These are phyloP conservation scores for Lamproptera curius DNA, from an alignment of 2,888 invertebrate species.

Conservation along the genomic window DNA sequence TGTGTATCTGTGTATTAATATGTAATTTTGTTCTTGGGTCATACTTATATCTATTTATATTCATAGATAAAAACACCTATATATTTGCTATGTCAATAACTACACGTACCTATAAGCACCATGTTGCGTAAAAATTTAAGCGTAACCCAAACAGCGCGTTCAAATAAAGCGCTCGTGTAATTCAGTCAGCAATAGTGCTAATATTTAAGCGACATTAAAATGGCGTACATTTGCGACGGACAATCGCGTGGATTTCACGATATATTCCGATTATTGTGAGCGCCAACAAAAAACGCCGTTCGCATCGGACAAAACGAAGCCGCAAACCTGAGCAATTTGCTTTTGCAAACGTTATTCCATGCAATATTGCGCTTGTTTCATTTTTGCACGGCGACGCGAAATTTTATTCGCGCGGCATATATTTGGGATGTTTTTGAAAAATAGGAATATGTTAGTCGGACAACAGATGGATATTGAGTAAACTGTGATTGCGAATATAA, in stretches of 20 bases:
- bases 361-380: constrained; percentile 30
- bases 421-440: constrained; percentile 13
- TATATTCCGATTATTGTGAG: constrained; percentile 24
- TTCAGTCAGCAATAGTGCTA: constrained; percentile 8
- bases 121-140: neutral
- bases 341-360: constrained; percentile 28
- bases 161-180: constrained; percentile 6
- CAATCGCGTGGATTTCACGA: constrained; percentile 12
- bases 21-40: too few species aligned
- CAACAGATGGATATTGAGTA: neutral
- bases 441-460: constrained; percentile 20
- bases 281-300: constrained; percentile 23
- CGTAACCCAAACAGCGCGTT: neutral
- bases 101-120: too few species aligned
- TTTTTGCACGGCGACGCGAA: constrained; percentile 24
- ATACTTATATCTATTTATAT: too few species aligned
- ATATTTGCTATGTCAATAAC: too few species aligned
- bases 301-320: constrained; percentile 29
- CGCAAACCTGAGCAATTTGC: constrained; percentile 32
- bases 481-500: too few species aligned
- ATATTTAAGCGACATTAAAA: constrained; percentile 14
- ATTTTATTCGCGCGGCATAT: constrained; percentile 18
- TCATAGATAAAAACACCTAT: too few species aligned
- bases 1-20: too few species aligned
- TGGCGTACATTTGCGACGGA: constrained; percentile 9